Percentiles rank a stretch among this genome's conserved stretches.
Conservation (phyloP, 2,113 vertebrate species). For the Nesogale talazaci region DNA sequence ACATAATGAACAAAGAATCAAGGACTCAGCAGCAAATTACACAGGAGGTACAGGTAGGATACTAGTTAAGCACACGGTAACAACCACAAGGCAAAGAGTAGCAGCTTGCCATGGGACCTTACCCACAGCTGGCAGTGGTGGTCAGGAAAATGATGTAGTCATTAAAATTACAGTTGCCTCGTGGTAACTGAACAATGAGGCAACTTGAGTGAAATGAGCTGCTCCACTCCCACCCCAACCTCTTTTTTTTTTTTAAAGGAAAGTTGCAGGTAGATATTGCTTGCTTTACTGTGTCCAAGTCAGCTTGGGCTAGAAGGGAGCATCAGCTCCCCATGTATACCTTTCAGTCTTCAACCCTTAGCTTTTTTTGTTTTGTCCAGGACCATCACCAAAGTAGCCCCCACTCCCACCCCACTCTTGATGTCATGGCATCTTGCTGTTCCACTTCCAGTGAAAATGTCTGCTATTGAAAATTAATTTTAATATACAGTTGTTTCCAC, state of each 20-base stretch:
- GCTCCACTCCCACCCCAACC: not conserved
- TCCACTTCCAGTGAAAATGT: slow-evolving; percentile 61
- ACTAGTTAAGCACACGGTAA: slow-evolving; percentile 47
- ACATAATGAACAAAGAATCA: slow-evolving; percentile 13
- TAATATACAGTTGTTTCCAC: slow-evolving; percentile 76
- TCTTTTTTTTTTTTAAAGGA: slow-evolving; percentile 28
- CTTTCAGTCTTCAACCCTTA: slow-evolving; percentile 50
- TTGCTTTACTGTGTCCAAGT: not conserved
- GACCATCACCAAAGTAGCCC: slow-evolving; percentile 37
- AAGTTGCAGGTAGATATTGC: slow-evolving; percentile 49
- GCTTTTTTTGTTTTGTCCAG: slow-evolving; percentile 47
- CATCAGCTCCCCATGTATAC: not conserved
- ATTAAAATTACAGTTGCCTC: slow-evolving; percentile 43
- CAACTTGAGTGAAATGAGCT: slow-evolving; percentile 1
- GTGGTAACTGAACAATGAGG: slow-evolving; percentile 66
- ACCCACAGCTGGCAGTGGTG: slow-evolving; percentile 32
- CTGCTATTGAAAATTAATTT: no score
- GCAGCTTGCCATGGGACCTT: not conserved
- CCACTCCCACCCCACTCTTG: not conserved
- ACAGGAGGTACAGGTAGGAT: not conserved
- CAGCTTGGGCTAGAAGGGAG: not conserved
- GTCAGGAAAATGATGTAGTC: slow-evolving; percentile 69
- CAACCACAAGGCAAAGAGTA: slow-evolving; percentile 69
- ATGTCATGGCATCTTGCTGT: slow-evolving; percentile 31
- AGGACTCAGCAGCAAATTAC: slow-evolving; percentile 58